Conservation (phyloP, 2,113 vertebrate genomes). For the Sebastes fasciatus region DNA sequence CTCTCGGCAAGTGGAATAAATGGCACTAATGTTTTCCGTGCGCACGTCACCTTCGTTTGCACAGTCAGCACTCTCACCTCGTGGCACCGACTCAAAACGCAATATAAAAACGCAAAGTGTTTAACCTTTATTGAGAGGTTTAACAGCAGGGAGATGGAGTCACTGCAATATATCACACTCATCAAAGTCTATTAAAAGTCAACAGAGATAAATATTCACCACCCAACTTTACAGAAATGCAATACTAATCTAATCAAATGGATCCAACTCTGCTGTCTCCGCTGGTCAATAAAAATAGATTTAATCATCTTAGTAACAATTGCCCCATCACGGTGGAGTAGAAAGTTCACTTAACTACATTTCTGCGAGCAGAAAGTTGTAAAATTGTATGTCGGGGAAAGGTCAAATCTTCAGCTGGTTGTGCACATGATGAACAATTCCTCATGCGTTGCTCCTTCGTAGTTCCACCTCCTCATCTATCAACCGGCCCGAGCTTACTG, state of each 20-base stretch:
- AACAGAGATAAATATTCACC: background rate
- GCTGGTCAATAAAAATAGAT: background rate
- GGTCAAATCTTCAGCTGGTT: background rate
- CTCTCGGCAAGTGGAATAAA: conserved; percentile 24
- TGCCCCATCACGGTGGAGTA: background rate
- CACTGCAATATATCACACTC: conserved; percentile 24
- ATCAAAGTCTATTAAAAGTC: conserved; percentile 47
- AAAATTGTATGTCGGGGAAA: background rate
- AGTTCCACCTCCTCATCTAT: conserved; percentile 5
- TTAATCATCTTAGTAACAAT: conserved; percentile 2
- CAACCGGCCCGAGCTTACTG: background rate
- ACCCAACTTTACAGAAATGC: conserved; percentile 7
- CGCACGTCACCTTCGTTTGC: conserved; percentile 49
- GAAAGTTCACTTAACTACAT: conserved; percentile 15
- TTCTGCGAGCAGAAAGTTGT: conserved; percentile 4
- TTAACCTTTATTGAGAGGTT: conserved; percentile 49
- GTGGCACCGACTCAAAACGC: background rate
- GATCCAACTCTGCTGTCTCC: background rate
- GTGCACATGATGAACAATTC: background rate
- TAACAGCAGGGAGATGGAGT: conserved; percentile 24
- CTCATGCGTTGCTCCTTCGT: background rate
- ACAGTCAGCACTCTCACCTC: conserved; percentile 33
- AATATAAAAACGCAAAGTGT: conserved; percentile 35
- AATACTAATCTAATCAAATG: conserved; percentile 23
- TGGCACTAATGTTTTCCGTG: conserved; percentile 45